phyloP scores from a whole-genome alignment of 2,888 invertebrate genomes.

The Amblyjoppa fuscipennis region DNA sequence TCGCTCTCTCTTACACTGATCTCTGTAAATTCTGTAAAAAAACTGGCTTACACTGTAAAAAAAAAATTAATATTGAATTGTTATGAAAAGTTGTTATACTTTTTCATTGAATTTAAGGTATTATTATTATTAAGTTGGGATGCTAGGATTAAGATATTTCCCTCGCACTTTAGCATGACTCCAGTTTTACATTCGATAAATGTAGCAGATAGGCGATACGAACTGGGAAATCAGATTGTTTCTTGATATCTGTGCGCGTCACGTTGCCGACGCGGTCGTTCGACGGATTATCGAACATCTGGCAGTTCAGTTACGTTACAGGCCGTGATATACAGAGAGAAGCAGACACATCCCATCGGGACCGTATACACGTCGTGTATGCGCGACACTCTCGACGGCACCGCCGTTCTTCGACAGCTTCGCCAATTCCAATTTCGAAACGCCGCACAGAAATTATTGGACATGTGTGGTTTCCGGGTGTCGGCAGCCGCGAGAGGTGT shows the following conservation, averaged over 20 bases:
- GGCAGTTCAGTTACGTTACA: neutral
- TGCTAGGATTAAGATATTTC: neutral
- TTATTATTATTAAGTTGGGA: too few relatives aligned
- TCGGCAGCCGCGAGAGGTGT: neutral
- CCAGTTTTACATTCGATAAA: neutral
- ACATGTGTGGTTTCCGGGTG: neutral
- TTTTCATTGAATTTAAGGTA: too few relatives aligned
- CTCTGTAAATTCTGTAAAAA: too few relatives aligned
- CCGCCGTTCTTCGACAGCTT: neutral
- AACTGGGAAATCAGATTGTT: neutral
- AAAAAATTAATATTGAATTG: too few relatives aligned
- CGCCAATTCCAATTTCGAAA: neutral
- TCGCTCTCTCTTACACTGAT: too few relatives aligned
- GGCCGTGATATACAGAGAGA: neutral
- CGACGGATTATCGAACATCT: constrained; percentile 12
- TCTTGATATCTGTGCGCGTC: constrained; percentile 6
- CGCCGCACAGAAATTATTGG: neutral
- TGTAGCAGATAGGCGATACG: neutral
- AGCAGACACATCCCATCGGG: neutral
- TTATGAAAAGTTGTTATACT: too few relatives aligned
- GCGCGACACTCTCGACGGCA: neutral
- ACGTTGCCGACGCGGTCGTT: constrained; percentile 3
- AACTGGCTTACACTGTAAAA: too few relatives aligned
- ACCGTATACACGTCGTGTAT: neutral
- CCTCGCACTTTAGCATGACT: too few relatives aligned